Evolutionary conservation across 1,140 invertebrate species (phyloP), one percentile per base, ranked within the genome.

Genomic region (Medauroidea extradentata): DNA sequence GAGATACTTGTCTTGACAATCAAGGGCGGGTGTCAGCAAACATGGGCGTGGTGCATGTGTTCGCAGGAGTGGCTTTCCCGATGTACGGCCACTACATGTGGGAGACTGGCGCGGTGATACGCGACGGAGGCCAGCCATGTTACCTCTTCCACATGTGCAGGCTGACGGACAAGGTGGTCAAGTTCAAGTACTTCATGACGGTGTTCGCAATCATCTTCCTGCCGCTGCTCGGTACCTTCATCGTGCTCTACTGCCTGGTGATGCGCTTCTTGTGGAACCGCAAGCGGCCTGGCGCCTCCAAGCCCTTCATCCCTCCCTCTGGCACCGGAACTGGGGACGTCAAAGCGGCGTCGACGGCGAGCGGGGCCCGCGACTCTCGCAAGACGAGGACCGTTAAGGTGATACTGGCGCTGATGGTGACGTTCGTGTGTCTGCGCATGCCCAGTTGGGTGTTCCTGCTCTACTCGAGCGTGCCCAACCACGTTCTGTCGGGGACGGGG

Each of bases 371-470:
- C 14, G 69, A 76, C 25, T 65, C 74, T 23, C 70, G 79, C 0
- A 81, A 82, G 61, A 69, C 78, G 0, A 66, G 78, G 39, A 82
- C 80, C 54, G 78, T 83, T 50, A 76, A 74, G 42, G 70, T 83
- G 0, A 78, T 83, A 9, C 44, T 83, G 2, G 59, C 78, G 14
- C 69, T 82, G 50, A 82, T 83, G 64, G 57, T 76, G 0, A 67
- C 75, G 3, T 83, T 82, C 48, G 71, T 80, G 0, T 51, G 73
- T 2, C 76, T 79, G 25, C 71, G 81, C 23, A 56, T 81, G n/a
- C 82, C 81, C 3, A 71, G 75, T 34, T 82, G 78, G 78, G 70
- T 76, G 9, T 79, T 78, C 43, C 24, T 16, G 8, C 21, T 54
- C 0, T n/a, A n/a, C 4, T n/a, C 25, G 9, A 18, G 29, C 9